A percentile compares a stretch with the other conserved stretches of the same genome.
phyloP scores from a whole-genome alignment of 2,797 vertebrate genomes.

The Brachyrhaphis roseni region DNA sequence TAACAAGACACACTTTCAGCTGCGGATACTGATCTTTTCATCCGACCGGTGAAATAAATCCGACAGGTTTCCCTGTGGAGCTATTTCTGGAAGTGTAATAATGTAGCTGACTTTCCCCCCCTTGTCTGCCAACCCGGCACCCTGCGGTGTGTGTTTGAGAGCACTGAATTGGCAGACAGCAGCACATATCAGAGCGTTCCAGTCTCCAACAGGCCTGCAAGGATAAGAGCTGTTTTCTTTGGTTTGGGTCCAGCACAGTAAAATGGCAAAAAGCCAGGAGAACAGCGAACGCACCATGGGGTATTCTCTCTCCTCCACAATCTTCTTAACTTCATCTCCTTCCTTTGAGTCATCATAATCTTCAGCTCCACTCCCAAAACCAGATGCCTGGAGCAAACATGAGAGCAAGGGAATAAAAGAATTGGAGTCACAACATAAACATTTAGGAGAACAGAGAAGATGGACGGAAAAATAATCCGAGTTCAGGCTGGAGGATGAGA shows the following conservation, averaged over 20 bases:
- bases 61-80: not conserved
- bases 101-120: not conserved
- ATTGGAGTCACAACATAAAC: slow-evolving; percentile 8
- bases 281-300: slow-evolving; percentile 58
- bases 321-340: slow-evolving; percentile 79
- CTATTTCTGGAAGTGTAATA: slow-evolving; percentile 10
- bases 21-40: not conserved
- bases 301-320: slow-evolving; percentile 76
- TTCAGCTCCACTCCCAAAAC: slow-evolving; percentile 86
- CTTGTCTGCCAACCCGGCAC: slow-evolving; percentile 5
- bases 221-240: slow-evolving; percentile 42
- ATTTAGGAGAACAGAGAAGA: not conserved
- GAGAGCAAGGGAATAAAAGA: not conserved
- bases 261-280: not conserved
- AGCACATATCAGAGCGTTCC: slow-evolving; percentile 24
- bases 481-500: slow-evolving; percentile 4
- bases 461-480: not conserved
- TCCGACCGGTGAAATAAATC: not conserved
- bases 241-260: slow-evolving; percentile 20
- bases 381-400: slow-evolving; percentile 83
- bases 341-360: slow-evolving; percentile 78
- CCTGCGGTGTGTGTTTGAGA: slow-evolving; percentile 7
- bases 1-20: not conserved
- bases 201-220: slow-evolving; percentile 28
- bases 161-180: slow-evolving; percentile 22